Evolutionary conservation across 2,888 invertebrate genomes (phyloP), one percentile per base, ranked within the genome.

Genomic region (Linyphia triangularis): DNA sequence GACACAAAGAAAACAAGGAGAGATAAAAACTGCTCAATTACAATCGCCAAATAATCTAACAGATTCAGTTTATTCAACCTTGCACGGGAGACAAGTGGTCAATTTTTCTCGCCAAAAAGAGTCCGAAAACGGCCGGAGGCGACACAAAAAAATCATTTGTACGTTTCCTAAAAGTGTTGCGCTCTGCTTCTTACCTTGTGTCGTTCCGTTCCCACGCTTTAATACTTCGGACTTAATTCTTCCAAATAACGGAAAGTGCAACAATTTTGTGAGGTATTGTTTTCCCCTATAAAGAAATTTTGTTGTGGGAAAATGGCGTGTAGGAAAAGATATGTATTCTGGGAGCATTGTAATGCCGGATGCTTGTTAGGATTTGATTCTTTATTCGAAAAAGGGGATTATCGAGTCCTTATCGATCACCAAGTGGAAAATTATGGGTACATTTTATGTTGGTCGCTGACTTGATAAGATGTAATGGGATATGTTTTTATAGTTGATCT

Each of bases 161-260:
- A n/a, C 16, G 30, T 22, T 43, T 24, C 19, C 69, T 10, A 37
- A 24, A 43, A 37, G 30, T 37, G 84, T 57, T 37, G 30, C 75
- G 84, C 84, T 84, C 75, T 75, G 75, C 75, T 75, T 75, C 24
- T 10, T 10, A 24, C 10, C 3, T 1, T 26, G 63, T 75, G 84
- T 75, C 84, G 30, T 59, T 4, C n/a, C 57, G 67, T 84, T 84
- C 84, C 84, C 84, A 84, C 84, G 84, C 75, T 57, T 43, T 28
- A 28, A 26, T 37, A 69, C 40, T 51, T 24, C 26, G 30, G 19
- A 37, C 24, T 65, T 24, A 37, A 77, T 77, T 61, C 63, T 33
- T 13, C 72, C n/a, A 83, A 83, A 83, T 73, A 24, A 59, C 43
- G 37, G 63, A 83, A 83, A 16, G 19, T 24, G 22, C 51, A 73